Evolutionary conservation across 1,140 invertebrate species (phyloP).

Genomic region (Gryon sp.): DNA sequence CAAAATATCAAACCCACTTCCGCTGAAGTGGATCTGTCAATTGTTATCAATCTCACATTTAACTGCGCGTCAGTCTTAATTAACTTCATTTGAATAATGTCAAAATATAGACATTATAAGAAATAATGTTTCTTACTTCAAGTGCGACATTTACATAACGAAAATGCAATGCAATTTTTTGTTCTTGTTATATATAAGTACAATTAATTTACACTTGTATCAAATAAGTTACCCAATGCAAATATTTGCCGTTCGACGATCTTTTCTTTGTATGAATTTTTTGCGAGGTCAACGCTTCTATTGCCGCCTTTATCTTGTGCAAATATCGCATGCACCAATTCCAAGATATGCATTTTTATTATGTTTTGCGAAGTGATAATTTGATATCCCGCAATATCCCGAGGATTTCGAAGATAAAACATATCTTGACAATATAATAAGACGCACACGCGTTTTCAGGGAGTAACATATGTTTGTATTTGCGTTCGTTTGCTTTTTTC

Average conservation of each 20-base stretch:
- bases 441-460: constrained; percentile 7
- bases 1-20: no score
- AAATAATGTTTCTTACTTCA: no score
- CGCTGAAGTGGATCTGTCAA: no score
- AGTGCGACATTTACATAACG: neutral
- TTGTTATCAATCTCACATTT: no score
- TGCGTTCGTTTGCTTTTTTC: neutral
- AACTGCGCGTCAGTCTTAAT: no score
- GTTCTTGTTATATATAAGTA: no score
- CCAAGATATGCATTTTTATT: constrained; percentile 61
- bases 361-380: constrained; percentile 55
- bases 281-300: constrained; percentile 38
- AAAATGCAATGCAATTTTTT: no score
- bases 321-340: constrained; percentile 61
- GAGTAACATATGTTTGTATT: constrained; percentile 21
- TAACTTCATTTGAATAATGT: no score
- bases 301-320: constrained; percentile 24
- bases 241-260: constrained; percentile 30
- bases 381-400: constrained; percentile 45
- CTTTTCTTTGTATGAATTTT: constrained; percentile 39
- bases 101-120: no score
- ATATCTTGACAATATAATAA: constrained; percentile 13
- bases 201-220: constrained; percentile 16
- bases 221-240: constrained; percentile 35
- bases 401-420: constrained; percentile 53